phyloP scores from a whole-genome alignment of 1,140 invertebrate genomes.

The Propsilocerus akamusi region DNA sequence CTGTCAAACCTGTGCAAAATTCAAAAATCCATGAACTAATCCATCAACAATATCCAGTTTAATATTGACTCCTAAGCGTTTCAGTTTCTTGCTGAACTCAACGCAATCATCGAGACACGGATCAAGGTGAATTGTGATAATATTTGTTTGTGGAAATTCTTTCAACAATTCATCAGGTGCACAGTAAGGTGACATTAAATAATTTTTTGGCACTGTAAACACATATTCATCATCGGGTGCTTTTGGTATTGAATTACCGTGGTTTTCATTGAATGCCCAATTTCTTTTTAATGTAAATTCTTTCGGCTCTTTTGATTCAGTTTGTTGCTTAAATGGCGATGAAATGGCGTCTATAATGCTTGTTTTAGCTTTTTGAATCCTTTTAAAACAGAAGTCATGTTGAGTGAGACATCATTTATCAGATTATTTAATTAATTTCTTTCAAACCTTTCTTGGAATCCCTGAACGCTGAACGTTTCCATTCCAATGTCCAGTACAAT shows the following conservation, averaged over 20 bases:
- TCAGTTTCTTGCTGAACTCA: conserved; percentile 79
- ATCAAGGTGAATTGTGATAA: conserved; percentile 77
- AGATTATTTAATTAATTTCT: too few relatives aligned
- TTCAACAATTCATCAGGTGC: conserved; percentile 55
- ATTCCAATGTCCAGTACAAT: conserved; percentile 17
- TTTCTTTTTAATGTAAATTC: conserved; percentile 17
- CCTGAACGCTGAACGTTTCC: conserved; percentile 16
- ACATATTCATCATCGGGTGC: conserved; percentile 47
- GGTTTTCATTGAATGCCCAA: conserved; percentile 18
- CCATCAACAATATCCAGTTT: conserved; percentile 70
- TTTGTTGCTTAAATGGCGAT: neutral
- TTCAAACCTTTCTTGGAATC: conserved; percentile 15
- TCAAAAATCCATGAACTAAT: conserved; percentile 93
- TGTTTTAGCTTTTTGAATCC: neutral
- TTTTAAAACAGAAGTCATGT: too few relatives aligned
- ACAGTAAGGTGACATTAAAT: conserved; percentile 71
- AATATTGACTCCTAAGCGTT: conserved; percentile 50
- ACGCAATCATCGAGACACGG: conserved; percentile 93
- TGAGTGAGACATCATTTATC: too few relatives aligned
- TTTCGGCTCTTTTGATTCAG: neutral
- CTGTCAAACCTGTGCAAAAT: conserved; percentile 54
- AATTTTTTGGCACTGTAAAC: conserved; percentile 60
- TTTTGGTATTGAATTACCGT: conserved; percentile 12
- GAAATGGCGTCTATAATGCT: neutral
- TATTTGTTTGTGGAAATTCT: conserved; percentile 57